Conservation (phyloP, 1,140 invertebrate genomes). For the Phenacoccus solenopsis region DNA sequence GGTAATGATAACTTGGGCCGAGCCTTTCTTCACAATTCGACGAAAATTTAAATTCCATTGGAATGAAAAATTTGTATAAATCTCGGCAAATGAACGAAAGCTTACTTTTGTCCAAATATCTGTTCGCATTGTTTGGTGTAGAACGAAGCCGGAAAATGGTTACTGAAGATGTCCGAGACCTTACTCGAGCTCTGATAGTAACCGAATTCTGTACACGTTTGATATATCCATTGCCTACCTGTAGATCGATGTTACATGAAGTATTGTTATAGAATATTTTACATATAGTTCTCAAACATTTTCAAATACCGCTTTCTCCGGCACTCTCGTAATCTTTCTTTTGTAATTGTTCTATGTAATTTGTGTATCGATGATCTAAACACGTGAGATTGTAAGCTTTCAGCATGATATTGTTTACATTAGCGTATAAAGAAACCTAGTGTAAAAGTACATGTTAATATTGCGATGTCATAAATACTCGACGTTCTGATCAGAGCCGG, state of each 20-base stretch:
- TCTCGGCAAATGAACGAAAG: not conserved
- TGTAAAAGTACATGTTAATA: not conserved
- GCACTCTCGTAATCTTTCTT: not conserved
- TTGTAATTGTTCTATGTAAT: not conserved
- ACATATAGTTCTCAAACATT: too few relatives aligned
- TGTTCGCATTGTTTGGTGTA: slow-evolving; percentile 63
- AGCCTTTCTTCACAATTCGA: too few relatives aligned
- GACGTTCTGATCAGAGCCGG: not conserved
- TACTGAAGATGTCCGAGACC: not conserved
- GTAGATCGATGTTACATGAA: too few relatives aligned
- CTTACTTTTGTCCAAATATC: slow-evolving; percentile 52
- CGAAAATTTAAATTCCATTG: not conserved
- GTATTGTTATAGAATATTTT: too few relatives aligned
- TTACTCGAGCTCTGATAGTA: not conserved
- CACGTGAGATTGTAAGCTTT: slow-evolving; percentile 46
- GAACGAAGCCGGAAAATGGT: not conserved
- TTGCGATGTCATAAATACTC: not conserved
- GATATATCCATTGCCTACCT: not conserved
- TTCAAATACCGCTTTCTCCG: not conserved
- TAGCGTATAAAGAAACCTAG: slow-evolving; percentile 39
- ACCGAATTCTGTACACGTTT: not conserved
- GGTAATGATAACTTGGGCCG: not conserved
- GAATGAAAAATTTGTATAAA: not conserved
- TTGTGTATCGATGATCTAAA: not conserved
- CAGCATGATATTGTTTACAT: slow-evolving; percentile 58